Evolutionary conservation across 37 sponge, comb jelly and placozoan species (phyloP), one percentile per base, ranked within the genome.

Genomic region (Haliclona indistincta): DNA sequence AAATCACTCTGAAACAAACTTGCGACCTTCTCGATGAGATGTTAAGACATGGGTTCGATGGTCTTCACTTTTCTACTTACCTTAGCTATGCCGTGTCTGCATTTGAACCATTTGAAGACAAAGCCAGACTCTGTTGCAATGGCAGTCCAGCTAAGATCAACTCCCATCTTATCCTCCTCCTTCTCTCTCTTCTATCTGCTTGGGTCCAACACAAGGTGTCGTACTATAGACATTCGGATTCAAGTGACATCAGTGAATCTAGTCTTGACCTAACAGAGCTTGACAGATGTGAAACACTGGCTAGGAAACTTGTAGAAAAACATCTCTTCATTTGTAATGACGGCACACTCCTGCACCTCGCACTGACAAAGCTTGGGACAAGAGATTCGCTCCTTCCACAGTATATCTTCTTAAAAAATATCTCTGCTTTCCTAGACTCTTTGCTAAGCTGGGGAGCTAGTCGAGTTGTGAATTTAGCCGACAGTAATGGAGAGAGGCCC

Each of bases 201-300:
- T 58, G 60, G 60, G 60, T 58, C n/a, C n/a, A 58, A 25, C 28
- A 58, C 7, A 58, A n/a, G 60, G n/a, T n/a, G n/a, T n/a, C n/a
- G n/a, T n/a, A n/a, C n/a, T n/a, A n/a, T n/a, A n/a, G n/a, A n/a
- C 60, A 58, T 6, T 6, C 7, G 6, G 6, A 25, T n/a, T 13
- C 8, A 13, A 13, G 8, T 13, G 60, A 58, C 28, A 7, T 7
- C 7, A 20, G n/a, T n/a, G 60, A 58, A 7, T 25, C 60, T 6
- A n/a, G 60, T 20, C 6, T n/a, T 58, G 60, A 58, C 28, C 15
- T 17, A 17, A 47, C 13, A 17, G 60, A 58, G 28, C n/a, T 25
- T 58, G 60, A 58, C 23, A 6, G n/a, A n/a, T 58, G 60, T 20
- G 60, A 58, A 6, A 58, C 6, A 25, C 60, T 58, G 6, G 60